A percentile compares a stretch with the other conserved stretches of the same genome.
phyloP scores from a whole-genome alignment of 2,113 vertebrate species.

The Trinectes maculatus region DNA sequence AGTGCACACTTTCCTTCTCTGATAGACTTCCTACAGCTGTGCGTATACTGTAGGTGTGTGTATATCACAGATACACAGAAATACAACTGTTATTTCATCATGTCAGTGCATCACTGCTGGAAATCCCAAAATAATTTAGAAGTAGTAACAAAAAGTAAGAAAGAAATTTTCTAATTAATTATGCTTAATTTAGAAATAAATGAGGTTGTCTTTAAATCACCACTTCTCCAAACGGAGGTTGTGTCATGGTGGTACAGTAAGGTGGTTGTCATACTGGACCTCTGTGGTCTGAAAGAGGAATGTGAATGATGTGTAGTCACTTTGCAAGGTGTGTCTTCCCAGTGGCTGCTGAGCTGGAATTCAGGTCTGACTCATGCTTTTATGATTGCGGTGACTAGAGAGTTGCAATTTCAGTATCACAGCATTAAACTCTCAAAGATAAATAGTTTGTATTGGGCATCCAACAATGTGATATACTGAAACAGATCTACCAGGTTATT shows the following conservation, averaged over 20 bases:
- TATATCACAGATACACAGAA: too few species aligned
- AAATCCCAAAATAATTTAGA: not conserved
- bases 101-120: not conserved
- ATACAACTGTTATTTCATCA: not conserved
- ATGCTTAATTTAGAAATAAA: too few species aligned
- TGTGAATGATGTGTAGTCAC: slow-evolving; percentile 21
- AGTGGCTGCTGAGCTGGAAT: slow-evolving; percentile 40
- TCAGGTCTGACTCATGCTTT: slow-evolving; percentile 45
- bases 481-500: not conserved
- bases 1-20: slow-evolving; percentile 71
- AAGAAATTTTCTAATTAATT: too few species aligned
- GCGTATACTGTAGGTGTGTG: too few species aligned
- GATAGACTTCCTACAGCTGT: not conserved
- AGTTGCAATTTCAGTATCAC: slow-evolving; percentile 29
- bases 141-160: too few species aligned
- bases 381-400: slow-evolving; percentile 39
- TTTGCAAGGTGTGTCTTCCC: slow-evolving; percentile 34
- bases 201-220: not conserved
- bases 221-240: not conserved
- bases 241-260: not conserved
- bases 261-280: not conserved
- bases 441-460: too few species aligned
- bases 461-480: not conserved
- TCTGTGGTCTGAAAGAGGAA: slow-evolving; percentile 24
- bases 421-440: slow-evolving; percentile 22